Percentiles rank a stretch among this genome's conserved stretches.
These are phyloP conservation scores for Diarsia rubi DNA, from an alignment of 2,888 invertebrate species.

Conservation along the genomic window DNA sequence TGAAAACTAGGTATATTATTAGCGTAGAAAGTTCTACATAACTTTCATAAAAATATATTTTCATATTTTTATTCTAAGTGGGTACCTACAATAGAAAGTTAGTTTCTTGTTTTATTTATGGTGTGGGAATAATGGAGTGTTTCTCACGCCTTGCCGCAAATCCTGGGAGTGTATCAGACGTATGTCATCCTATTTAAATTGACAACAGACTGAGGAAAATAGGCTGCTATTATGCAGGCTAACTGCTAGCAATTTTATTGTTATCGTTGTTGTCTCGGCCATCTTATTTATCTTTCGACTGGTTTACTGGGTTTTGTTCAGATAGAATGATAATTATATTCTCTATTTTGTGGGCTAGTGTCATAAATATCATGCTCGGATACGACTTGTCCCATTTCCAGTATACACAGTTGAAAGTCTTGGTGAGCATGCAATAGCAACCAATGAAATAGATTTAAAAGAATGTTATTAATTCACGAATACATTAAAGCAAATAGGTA, in stretches of 20 bases:
- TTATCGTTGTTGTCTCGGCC: neutral
- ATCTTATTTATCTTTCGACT: neutral
- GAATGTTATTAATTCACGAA: neutral
- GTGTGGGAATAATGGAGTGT: constrained; percentile 22
- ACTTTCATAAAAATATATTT: constrained; percentile 1
- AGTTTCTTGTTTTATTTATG: neutral
- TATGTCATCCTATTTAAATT: neutral
- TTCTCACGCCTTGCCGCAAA: constrained; percentile 9
- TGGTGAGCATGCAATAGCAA: neutral
- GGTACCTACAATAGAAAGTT: constrained; percentile 13
- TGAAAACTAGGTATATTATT: neutral
- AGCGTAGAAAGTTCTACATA: neutral
- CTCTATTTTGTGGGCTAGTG: neutral
- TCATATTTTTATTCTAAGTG: neutral
- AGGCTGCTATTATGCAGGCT: neutral
- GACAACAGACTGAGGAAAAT: constrained; percentile 8
- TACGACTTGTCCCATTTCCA: neutral
- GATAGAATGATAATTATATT: neutral
- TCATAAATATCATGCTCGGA: neutral
- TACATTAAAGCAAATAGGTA: neutral
- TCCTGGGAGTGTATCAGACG: neutral
- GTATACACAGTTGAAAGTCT: neutral
- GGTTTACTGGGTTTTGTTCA: neutral
- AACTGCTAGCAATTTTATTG: neutral
- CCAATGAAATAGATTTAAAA: neutral